Base-by-base conservation (phyloP, 2,888 invertebrate species). In the Mesorhabditis sp. region DNA sequence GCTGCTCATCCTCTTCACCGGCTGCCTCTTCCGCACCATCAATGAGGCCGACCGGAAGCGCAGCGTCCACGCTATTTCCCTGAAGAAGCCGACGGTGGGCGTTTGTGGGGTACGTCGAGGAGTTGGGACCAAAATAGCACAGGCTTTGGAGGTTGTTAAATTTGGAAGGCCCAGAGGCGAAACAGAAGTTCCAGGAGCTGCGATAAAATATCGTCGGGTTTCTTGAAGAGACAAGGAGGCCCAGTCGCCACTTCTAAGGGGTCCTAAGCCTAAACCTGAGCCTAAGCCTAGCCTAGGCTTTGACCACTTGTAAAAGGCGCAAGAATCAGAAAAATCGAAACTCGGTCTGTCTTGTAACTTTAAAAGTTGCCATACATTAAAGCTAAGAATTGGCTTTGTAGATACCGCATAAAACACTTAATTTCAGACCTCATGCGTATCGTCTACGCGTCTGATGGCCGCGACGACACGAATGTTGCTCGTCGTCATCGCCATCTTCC, bases 401-500 rank as follows among this genome's bases (percentile, higher is more conserved):
- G 28, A 28, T 28, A 28, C 28, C 28, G 28, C 58, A 50, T 13
- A 13, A 50, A 50, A 10, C 58, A 13, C 58, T 2, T 50, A 50
- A 50, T 50, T 50, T 50, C 15, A 58, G 43, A 64, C 61, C 58
- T 68, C 69, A 15, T 70, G 70, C 64, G n/a, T 70, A n/a, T 66
- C 74, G 6, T 66, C 68, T 4, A 72, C 67, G 45, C 64, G 73
- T 7, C 45, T 72, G 61, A 72, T 75, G 75, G 68, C 68, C 58
- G 69, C 73, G 2, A 72, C 75, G 5, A 88, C 87, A 0, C 74
- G 86, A 44, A 87, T 88, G 87, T 78, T 88, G 45, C 83, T 88
- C 3, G 86, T 86, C 4, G 87, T 88, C n/a, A 87, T 88, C 15
- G 84, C 86, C 4, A 81, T 88, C 6, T 88, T 88, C 75, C 80